phyloP scores from a whole-genome alignment of 30 jellyfish, hydroid and myxozoan genomes.

The Hydractinia echinata region DNA sequence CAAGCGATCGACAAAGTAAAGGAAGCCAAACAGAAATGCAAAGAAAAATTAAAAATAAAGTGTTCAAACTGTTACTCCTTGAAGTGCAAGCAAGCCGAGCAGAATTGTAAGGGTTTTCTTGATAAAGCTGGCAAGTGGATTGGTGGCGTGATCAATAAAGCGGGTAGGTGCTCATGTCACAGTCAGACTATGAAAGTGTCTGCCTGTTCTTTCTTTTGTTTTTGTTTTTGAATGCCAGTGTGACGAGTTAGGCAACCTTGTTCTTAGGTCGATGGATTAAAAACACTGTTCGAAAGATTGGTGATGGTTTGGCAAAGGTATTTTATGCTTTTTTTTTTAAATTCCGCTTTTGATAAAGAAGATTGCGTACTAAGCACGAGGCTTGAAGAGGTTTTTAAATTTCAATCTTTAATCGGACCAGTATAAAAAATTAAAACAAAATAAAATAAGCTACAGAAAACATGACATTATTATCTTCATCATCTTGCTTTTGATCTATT shows the following conservation, averaged over 20 bases:
- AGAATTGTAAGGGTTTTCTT: conserved; percentile 95
- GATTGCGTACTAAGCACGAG: too few species aligned
- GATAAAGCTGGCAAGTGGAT: conserved; percentile 99
- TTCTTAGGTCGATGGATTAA: conserved; percentile 84
- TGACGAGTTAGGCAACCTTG: background rate
- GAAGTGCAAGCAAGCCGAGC: conserved; percentile 91
- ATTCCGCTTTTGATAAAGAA: too few species aligned
- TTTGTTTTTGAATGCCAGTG: background rate
- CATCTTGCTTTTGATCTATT: too few species aligned
- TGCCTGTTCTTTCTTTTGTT: background rate
- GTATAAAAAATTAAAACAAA: too few species aligned
- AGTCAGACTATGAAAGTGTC: background rate
- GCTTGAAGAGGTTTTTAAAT: too few species aligned
- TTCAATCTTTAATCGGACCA: too few species aligned
- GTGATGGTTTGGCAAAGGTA: conserved; percentile 96
- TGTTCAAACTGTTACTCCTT: conserved; percentile 76
- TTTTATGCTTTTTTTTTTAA: background rate
- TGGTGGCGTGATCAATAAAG: conserved; percentile 92
- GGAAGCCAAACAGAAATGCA: conserved; percentile 83
- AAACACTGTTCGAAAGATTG: conserved; percentile 82
- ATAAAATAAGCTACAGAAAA: too few species aligned
- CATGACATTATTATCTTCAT: too few species aligned
- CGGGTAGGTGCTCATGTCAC: conserved; percentile 51
- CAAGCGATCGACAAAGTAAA: conserved; percentile 87
- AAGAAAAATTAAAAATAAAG: conserved; percentile 70